Conservation (phyloP, 2,113 vertebrate genomes). For the Corvus hawaiiensis region DNA sequence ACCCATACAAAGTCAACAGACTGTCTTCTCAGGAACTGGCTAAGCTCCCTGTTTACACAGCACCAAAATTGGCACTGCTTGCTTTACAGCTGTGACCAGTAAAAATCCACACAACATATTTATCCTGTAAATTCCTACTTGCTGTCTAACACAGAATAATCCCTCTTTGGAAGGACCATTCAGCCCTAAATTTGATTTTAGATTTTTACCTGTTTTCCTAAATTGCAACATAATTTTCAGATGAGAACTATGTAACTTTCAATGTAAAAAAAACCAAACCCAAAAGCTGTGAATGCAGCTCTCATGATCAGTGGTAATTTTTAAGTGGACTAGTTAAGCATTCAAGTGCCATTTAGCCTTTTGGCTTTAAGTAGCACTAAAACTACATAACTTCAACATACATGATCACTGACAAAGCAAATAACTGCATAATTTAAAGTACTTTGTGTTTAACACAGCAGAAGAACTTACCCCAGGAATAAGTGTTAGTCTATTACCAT, state of each 20-base stretch:
- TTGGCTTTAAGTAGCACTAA: neutral
- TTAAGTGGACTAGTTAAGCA: neutral
- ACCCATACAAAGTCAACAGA: neutral
- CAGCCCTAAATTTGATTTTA: neutral
- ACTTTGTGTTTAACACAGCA: neutral
- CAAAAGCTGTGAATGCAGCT: neutral
- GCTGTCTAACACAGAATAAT: neutral
- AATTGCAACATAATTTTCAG: neutral
- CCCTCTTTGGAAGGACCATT: neutral
- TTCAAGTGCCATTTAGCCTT: neutral
- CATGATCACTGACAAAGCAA: neutral
- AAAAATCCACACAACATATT: neutral
- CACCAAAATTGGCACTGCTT: neutral
- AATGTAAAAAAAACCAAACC: neutral
- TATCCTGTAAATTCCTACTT: neutral
- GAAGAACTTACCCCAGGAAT: conserved; percentile 88
- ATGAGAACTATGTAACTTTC: neutral
- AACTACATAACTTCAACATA: neutral
- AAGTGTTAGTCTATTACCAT: conserved; percentile 93
- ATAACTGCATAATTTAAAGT: neutral
- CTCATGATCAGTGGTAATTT: neutral
- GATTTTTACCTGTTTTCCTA: neutral
- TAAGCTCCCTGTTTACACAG: neutral
- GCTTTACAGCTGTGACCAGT: neutral
- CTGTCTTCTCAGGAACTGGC: neutral